Base-by-base conservation (phyloP, 2,888 invertebrate genomes). In the Stratiomys singularior region DNA sequence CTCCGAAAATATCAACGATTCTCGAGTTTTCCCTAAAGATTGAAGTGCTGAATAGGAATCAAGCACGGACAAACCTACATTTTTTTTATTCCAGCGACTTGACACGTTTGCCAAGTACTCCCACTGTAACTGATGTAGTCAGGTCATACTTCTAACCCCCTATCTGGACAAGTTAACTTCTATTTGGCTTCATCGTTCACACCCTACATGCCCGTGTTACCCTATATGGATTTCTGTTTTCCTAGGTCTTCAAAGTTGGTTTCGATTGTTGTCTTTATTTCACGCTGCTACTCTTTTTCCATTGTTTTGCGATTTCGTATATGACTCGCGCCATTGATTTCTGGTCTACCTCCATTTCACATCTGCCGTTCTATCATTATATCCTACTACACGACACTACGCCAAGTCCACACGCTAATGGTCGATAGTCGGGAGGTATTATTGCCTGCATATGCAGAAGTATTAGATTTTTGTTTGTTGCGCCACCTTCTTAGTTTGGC, bases 171-270 rank as follows among this genome's bases (percentile, higher is more conserved):
- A 21, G 18, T 56, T 0, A n/a, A 21, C 9, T 3, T 5, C 9
- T 5, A 37, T 37, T 37, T 37, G 5, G 37, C 37, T 5, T 37
- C 37, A 37, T 37, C 37, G 9, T 37, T 3, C 27, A 1, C 28
- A 28, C 64, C 9, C 64, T 13, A 11, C n/a, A 64, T 3, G 25
- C 1, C 21, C 27, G 9, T 15, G 30, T 30, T 30, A 30, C 21
- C 67, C 64, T 44, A 9, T 37, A 67, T 46, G 67, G 46, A 44
- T 67, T 60, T 60, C 21, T 64, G 64, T 71, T 67, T 71, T 71
- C 71, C 71, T 71, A 71, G 71, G 71, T 71, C 71, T 71, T 71
- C 71, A 27, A 46, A 25, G 71, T 47, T 25, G 71, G n/a, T 67
- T 67, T 44, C 67, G 37, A 44, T 37, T 67, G 18, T 3, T 25